Base-by-base conservation (phyloP, 2,113 vertebrate species). In the Ahaetulla prasina region DNA sequence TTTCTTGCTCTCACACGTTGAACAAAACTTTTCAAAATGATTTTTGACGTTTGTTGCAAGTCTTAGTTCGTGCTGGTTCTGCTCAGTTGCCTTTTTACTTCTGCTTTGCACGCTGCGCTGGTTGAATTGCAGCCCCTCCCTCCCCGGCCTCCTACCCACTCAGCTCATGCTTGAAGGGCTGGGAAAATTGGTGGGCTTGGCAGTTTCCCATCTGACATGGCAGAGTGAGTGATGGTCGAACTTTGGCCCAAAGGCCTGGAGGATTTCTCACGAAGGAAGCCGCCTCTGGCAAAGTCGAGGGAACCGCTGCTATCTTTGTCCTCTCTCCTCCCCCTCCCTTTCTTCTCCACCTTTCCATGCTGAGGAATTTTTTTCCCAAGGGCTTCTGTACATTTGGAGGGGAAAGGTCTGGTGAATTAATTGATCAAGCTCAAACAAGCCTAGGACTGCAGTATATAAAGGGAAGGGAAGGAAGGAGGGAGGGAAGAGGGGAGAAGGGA, bases 201-300 rank as follows among this genome's bases (percentile, higher is more conserved):
- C 94, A 95, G 47, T 96, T 96, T 94, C 87, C 94, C 92, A 0
- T 0, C 93, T 91, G 0, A 0, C 94, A 92, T 3, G 0, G 87
- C 93, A 92, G 93, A 0, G 3, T 90, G 93, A 95, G 90, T 93
- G 91, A 95, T 68, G 30, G 27, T 88, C 92, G 94, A 96, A 96
- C 90, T 94, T 7, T 89, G 92, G 90, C 96, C 96, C 95, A 94
- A 94, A 95, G 96, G 96, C 96, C 95, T 93, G 93, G 91, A 68
- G 50, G 0, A 89, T 94, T 95, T 95, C 95, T 91, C 94, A 93
- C 12, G 52, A 93, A 92, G 35, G 53, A 92, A 94, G 96, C 96
- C 96, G 96, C 94, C 93, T n/a, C 63, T 14, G 63, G 63, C 63
- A 35, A 68, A 68, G 63, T 68, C 63, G 2, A 68, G 63, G 12